Evolutionary conservation across 2,888 invertebrate species (phyloP), one percentile per base, ranked within the genome.

Genomic region (Leptinotarsa tumamoca): DNA sequence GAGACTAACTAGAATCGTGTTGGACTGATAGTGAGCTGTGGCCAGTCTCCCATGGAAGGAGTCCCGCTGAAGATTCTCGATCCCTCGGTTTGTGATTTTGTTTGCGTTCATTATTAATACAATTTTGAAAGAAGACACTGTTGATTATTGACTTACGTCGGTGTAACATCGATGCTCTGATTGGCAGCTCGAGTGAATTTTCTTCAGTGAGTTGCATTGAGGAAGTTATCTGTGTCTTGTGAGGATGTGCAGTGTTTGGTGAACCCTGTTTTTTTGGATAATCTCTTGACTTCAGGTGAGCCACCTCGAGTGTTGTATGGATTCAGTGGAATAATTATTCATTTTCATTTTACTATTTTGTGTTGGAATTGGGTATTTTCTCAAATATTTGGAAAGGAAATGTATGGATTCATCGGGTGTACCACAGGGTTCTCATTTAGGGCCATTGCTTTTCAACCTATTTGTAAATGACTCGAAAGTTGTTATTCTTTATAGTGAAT

Each of bases 101-200:
- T 77, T 76, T 27, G 56, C 71, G 71, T 77, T 73, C 49, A 54
- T 23, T 54, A 71, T 23, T 61, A 61, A 67, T 61, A 49, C 14
- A 67, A 50, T 74, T 67, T 68, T 7, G 33, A 68, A 68, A 66
- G 54, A 66, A 50, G 70, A 69, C 73, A 71, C 43, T 21, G 68
- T 74, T 69, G 52, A 69, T 67, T 74, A 72, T 77, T 77, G 77
- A 74, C 77, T 72, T n/a, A 77, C 67, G 72, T 77, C 63, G 23
- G 69, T 43, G 54, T 33, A 56, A 69, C n/a, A 56, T 72, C n/a
- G 27, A 51, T 71, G 78, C 71, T 73, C 73, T 75, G 70, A 68
- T 78, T 73, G 43, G 68, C 73, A 27, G n/a, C 33, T 56, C 52
- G 68, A 66, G 67, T 75, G 75, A 18, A 61, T 18, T 56, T 17